Evolutionary conservation across 2,888 invertebrate genomes (phyloP), one percentile per base, ranked within the genome.

Genomic region (Peribatodes rhomboidaria): DNA sequence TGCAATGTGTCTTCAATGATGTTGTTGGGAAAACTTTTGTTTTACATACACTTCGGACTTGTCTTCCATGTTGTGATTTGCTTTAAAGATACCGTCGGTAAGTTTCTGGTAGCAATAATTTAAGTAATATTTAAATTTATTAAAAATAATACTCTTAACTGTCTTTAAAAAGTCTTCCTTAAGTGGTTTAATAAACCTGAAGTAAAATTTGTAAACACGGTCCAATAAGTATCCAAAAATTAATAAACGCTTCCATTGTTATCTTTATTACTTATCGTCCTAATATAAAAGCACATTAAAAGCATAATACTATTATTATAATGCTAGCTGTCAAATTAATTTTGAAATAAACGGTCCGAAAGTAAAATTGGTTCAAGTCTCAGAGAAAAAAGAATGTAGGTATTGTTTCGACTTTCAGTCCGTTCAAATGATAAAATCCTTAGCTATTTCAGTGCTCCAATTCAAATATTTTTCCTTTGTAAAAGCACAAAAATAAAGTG

Each of bases 61-160:
- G 91, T 92, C 90, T 92, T 93, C 88, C 92, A 92, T 80, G 87
- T 90, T 84, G 93, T 91, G 85, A 93, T 92, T 86, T 92, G 93
- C 85, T 92, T 92, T 86, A 92, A 92, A 86, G 92, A 93, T 83
- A 83, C 86, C 70, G 86, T 89, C 66, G 93, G 92, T 92, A 87
- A 91, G 93, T 77, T 75, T 49, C 49, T 13, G 14, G 9, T 52
- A 42, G 9, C 9, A 18, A 33, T 16, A 27, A 31, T 31, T 31
- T 47, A 14, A 4, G 14, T 2, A 14, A 31, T 47, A 41, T 16
- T n/a, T 18, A 41, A 49, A 41, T 7, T 49, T 0, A 18, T 7
- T 1, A 18, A 18, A 10, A 18, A 42, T 2, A 18, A 9, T 20
- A 16, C 11, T 18, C 10, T 42, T 18, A 9, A n/a, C 1, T 13